Evolutionary conservation across 2,797 vertebrate genomes (phyloP), one percentile per base, ranked within the genome.

Genomic region (Xenopus petersii): DNA sequence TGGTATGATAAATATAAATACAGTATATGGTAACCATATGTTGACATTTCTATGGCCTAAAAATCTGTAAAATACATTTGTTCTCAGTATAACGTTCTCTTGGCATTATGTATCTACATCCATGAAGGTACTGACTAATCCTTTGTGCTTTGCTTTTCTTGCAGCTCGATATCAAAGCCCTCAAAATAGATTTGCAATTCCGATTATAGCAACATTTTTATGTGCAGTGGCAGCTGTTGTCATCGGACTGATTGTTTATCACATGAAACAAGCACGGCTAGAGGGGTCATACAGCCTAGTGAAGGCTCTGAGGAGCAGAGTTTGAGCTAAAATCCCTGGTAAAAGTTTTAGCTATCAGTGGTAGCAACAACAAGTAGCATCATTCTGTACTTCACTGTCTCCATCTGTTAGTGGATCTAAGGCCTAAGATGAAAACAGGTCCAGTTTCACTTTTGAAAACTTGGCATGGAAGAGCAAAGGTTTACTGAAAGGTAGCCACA

Each of bases 271-370:
- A 82, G 83, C 87, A 58, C 92, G 85, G 75, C 80, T 90, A 81
- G 89, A 88, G 75, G 88, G 90, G 26, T 92, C 90, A 2, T 93
- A 93, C 79, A 91, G 88, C 67, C 86, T 91, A 2, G 88, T 90
- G 17, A 86, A 88, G 71, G 88, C 88, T 54, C 79, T 89, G 61
- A 83, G 86, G 67, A 80, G 85, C 58, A 87, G 87, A 84, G 86
- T 89, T 75, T 91, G 0, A 26, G 36, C 55, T n/a, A 55, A 36
- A 49, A 12, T 3, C 2, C 4, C 21, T 24, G 2, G 11, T 8
- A 60, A 60, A 15, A 26, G 5, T 10, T 56, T 17, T 16, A 24
- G 21, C 21, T 60, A 12, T 21, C 36, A 42, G 36, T 42, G 26
- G 24, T 9, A 4, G 7, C 13, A 8, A 56, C 54, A 56, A 13